These are phyloP conservation scores for Anabas testudineus DNA, from an alignment of 2,797 vertebrate genomes.

Conservation along the genomic window DNA sequence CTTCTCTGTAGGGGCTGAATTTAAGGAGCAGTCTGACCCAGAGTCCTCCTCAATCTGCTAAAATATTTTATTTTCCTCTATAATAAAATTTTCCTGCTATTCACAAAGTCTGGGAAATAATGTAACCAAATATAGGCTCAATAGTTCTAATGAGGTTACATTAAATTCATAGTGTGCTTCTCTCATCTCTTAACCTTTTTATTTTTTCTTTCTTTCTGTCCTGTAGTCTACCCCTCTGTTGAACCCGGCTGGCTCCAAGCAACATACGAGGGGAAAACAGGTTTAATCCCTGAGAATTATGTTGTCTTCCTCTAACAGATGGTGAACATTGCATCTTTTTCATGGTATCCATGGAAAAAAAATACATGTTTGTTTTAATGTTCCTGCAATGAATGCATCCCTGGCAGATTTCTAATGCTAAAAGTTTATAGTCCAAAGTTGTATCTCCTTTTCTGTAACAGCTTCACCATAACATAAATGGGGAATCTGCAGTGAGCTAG, in stretches of 20 bases:
- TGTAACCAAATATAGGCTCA: not conserved
- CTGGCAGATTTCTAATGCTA: slow-evolving; percentile 30
- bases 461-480: slow-evolving; percentile 7
- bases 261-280: slow-evolving; percentile 93
- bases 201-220: slow-evolving; percentile 35
- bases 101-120: slow-evolving; percentile 9
- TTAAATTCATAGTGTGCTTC: slow-evolving; percentile 7
- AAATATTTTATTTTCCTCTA: slow-evolving; percentile 23
- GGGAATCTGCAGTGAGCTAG: slow-evolving; percentile 17
- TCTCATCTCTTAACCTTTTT: slow-evolving; percentile 16
- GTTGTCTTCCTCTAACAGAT: slow-evolving; percentile 91
- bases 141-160: slow-evolving; percentile 18
- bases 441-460: slow-evolving; percentile 16
- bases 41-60: slow-evolving; percentile 25
- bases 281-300: slow-evolving; percentile 95
- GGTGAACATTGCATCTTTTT: slow-evolving; percentile 81
- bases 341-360: slow-evolving; percentile 95
- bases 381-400: slow-evolving; percentile 34
- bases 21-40: slow-evolving; percentile 37
- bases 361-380: slow-evolving; percentile 26
- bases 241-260: slow-evolving; percentile 98
- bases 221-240: slow-evolving; percentile 91
- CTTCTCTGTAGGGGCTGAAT: slow-evolving; percentile 26
- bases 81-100: slow-evolving; percentile 3
- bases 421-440: slow-evolving; percentile 15